Percentiles rank a stretch among this genome's conserved stretches.
These are phyloP conservation scores for Hippocampus guttulatus DNA, from an alignment of 2,113 vertebrate genomes.

Conservation along the genomic window DNA sequence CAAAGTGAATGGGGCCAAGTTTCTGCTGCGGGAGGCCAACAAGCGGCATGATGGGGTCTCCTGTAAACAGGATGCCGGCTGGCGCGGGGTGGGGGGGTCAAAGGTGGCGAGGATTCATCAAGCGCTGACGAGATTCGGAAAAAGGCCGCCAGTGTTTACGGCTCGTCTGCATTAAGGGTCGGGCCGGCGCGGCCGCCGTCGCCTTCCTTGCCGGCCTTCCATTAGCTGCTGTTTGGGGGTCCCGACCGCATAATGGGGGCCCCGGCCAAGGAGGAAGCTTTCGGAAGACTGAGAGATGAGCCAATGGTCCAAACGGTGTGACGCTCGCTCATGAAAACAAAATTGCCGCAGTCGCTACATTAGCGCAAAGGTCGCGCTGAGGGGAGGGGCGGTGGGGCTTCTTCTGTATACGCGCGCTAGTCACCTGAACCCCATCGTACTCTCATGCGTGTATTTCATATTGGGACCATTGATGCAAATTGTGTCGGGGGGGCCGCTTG, in stretches of 20 bases:
- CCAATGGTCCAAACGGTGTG: constrained; percentile 77
- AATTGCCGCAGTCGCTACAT: constrained; percentile 68
- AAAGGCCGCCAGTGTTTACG: constrained; percentile 82
- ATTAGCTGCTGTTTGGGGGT: constrained; percentile 74
- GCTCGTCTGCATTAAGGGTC: constrained; percentile 76
- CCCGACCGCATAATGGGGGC: constrained; percentile 47
- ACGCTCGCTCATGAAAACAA: constrained; percentile 72
- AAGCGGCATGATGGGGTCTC: constrained; percentile 41
- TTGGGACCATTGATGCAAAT: neutral
- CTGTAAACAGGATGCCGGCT: constrained; percentile 54
- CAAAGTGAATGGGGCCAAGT: neutral
- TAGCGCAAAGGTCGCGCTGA: constrained; percentile 59
- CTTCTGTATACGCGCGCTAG: constrained; percentile 67
- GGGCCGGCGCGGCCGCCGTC: constrained; percentile 4
- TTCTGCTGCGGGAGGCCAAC: neutral
- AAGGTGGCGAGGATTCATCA: constrained; percentile 87
- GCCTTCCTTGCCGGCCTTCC: constrained; percentile 49
- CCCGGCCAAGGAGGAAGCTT: constrained; percentile 67
- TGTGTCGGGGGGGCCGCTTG: neutral
- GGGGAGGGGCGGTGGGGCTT: constrained; percentile 37
- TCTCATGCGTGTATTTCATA: too few relatives aligned
- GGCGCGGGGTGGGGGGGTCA: constrained; percentile 62
- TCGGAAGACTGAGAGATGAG: constrained; percentile 71
- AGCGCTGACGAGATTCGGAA: constrained; percentile 82
- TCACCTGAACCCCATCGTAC: constrained; percentile 2